Base-by-base conservation (phyloP, 2,888 invertebrate species). In the Lasius platythorax region DNA sequence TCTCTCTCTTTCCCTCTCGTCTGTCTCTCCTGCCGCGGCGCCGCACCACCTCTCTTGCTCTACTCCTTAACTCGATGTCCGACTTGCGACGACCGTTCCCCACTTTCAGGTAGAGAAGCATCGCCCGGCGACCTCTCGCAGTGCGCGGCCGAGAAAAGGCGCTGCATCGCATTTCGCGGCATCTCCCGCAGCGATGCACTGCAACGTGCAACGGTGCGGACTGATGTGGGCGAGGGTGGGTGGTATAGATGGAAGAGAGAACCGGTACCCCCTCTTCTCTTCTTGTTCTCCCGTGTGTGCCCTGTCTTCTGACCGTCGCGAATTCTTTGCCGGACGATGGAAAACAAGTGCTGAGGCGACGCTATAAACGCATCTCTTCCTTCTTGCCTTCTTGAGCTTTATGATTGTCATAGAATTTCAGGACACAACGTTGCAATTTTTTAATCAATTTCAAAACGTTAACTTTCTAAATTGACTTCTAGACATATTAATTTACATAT, bases 171-270 rank as follows among this genome's bases (percentile, higher is more conserved):
- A 85, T 84, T 79, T 82, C 82, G 75, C 87, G 85, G 53, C 58
- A 83, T 85, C 85, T 85, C 85, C 73, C 75, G 78, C 87, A 85
- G 89, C 88, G 84, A 84, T 88, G 72, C 53, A 63, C 85, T 61
- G 66, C 75, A 66, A 76, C 66, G 68, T 61, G 66, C 75, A 66
- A 76, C 66, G 68, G 58, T 30, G 37, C 50, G 66, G 70, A 67
- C 76, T 37, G 85, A 83, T 63, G 79, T 79, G 61, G 79, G 79
- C 79, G 79, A 81, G 79, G 79, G 79, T 81, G 79, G 79, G 79
- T 81, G 61, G 79, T 81, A 23, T 23, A n/a, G 79, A 67, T 56
- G 68, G 73, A 82, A 63, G 85, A 82, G 89, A 87, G 73, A 88
- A 89, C 89, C 89, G 83, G 85, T 89, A 37, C 85, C 82, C 67